Base-by-base conservation (phyloP, 1,140 invertebrate species). In the Archegozetes longisetosus region DNA sequence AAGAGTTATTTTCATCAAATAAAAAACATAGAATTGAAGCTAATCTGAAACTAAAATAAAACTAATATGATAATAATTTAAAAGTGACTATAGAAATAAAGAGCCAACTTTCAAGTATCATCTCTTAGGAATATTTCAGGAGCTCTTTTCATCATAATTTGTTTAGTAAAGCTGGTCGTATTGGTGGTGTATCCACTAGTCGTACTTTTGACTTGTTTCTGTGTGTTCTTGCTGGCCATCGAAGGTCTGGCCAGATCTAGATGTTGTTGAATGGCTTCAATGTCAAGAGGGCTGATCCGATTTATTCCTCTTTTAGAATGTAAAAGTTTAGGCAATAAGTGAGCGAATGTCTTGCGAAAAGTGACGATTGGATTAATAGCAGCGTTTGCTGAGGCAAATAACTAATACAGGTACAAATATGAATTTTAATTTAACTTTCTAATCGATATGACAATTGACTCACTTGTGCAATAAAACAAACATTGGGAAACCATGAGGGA, bases 321-420 rank as follows among this genome's bases (percentile, higher is more conserved):
- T 52, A 25, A 13, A 2, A 20, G 24, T 24, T 59, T 58, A 17
- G 27, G 53, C 20, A 61, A 52, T 14, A 64, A 57, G 49, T 64
- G 66, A 2, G 65, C 60, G 55, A 70, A 68, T 23, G 66, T 69
- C 13, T 72, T 67, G 22, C 74, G 71, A 67, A 82, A 80, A 49
- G 81, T 81, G 47, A 85, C 80, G 1, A 85, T 68, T 0, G 84
- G 84, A 70, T 85, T 85, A 50, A 85, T 72, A 6, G 82, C 82
- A 23, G 81, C 79, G 68, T 84, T 84, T 3, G 79, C 62, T 50
- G 82, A 80, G 61, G 84, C 80, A 9, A 85, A 69, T 62, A 78
- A 32, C 55, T 57, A 55, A 12, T 47, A 14, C 14, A 14, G 22
- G 28, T 12, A 9, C 9, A 55, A 23, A 12, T 12, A 9, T 9